Evolutionary conservation across 2,113 vertebrate genomes (phyloP), one percentile per base, ranked within the genome.

Genomic region (Mesembrinibis cayennensis): DNA sequence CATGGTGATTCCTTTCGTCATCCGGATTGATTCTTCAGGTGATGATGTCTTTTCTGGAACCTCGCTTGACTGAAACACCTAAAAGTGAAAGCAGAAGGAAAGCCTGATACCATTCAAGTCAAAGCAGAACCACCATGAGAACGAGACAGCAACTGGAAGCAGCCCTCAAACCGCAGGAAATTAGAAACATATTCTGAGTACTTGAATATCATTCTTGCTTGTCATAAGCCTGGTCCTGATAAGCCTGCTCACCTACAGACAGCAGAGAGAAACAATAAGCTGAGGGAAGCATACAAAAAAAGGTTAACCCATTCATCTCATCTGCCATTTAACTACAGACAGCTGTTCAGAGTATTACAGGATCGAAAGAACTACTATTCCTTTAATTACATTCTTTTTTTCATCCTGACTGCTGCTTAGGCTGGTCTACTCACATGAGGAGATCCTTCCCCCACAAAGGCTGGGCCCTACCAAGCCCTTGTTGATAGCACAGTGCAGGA

Each of bases 1-100:
- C 94, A 98, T 98, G 95, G 99, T 99, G 98, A 99, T 99, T 91
- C 99, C 99, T 98, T 99, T 99, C 49, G 99, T 99, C 99, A 99
- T 99, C 73, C 99, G 99, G 87, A 99, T 99, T 34, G 99, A 99
- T 96, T 99, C 99, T 92, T 99, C 99, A 22, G 99, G 99, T 78
- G 99, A 98, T 69, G 99, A 98, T 59, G 97, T 98, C 98, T 98
- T 99, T 71, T 99, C 99, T 71, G 99, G 99, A 95, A 98, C 59
- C 69, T 99, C 99, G 55, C 98, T 99, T 18, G 99, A 99, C 97
- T 99, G 99, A 94, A 99, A 99, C 77, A 99, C 98, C 99, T 99
- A 94, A 29, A 95, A 82, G 82, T 49, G 58, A 96, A 95, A 96
- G 82, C 95, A 69, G 50, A 72, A 95, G 50, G 50, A 6, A 72